Conservation (phyloP, 2,797 vertebrate species). For the Tangara arthus region DNA sequence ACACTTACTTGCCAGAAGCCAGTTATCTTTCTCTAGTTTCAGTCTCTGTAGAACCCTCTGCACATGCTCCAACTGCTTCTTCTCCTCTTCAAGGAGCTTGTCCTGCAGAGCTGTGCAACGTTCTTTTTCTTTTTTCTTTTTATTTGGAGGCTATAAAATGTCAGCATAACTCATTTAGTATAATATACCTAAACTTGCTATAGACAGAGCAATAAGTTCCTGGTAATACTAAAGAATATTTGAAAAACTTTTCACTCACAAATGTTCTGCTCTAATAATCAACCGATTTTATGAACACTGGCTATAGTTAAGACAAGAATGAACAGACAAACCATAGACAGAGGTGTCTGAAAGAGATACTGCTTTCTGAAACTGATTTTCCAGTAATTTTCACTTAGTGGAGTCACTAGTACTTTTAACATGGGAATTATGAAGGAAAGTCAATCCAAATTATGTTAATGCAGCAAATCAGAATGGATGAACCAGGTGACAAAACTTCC, state of each 20-base stretch:
- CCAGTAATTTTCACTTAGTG: neutral
- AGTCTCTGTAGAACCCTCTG: conserved; percentile 92
- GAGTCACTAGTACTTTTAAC: neutral
- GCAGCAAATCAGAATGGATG: neutral
- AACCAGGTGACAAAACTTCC: neutral
- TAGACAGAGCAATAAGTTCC: neutral
- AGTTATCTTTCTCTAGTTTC: conserved; percentile 98
- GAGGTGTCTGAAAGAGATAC: neutral
- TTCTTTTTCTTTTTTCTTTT: conserved; percentile 99
- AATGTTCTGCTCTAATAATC: neutral
- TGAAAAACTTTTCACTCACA: neutral
- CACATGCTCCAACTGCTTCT: conserved; percentile 95
- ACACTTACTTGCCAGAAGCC: conserved; percentile 95
- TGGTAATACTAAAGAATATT: neutral
- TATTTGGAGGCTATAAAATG: conserved; percentile 87
- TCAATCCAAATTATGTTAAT: neutral
- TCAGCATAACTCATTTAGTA: neutral
- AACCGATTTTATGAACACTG: neutral
- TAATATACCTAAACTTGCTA: neutral
- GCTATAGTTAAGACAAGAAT: neutral
- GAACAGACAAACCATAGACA: neutral
- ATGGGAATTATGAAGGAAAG: neutral
- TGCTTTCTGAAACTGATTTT: neutral
- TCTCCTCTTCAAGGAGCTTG: conserved; percentile 96
- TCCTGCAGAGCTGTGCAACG: conserved; percentile 98